Evolutionary conservation across 2,888 invertebrate genomes (phyloP).

Genomic region (Eumerus sabulonum): DNA sequence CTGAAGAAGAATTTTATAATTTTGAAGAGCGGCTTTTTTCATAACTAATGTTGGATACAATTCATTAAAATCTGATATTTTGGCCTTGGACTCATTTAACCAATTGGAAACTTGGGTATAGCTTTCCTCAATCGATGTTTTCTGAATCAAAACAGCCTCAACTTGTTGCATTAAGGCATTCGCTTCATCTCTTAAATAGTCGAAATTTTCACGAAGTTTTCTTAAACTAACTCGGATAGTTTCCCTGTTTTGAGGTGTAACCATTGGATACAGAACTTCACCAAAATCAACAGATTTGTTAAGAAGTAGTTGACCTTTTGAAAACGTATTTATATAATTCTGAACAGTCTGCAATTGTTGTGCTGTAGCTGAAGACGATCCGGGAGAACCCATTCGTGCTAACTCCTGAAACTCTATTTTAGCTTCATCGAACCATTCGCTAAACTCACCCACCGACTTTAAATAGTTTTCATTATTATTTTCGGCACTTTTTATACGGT

Average conservation of each 20-base stretch:
- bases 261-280: conserved; percentile 91
- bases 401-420: conserved; percentile 87
- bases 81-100: conserved; percentile 88
- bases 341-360: conserved; percentile 88
- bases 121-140: conserved; percentile 95
- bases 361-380: conserved; percentile 85
- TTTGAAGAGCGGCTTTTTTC: conserved; percentile 92
- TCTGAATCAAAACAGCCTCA: conserved; percentile 92
- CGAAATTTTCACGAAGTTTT: conserved; percentile 89
- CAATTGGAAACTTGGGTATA: conserved; percentile 92
- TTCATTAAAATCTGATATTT: conserved; percentile 85
- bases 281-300: conserved; percentile 91
- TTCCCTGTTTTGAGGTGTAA: conserved; percentile 93
- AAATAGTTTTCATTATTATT: conserved; percentile 84
- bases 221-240: conserved; percentile 89
- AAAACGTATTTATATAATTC: conserved; percentile 81
- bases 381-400: conserved; percentile 86
- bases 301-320: conserved; percentile 87
- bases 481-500: conserved; percentile 86
- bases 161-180: conserved; percentile 92
- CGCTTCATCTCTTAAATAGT: conserved; percentile 90
- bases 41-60: conserved; percentile 90
- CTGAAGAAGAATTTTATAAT: conserved; percentile 88
- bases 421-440: conserved; percentile 88
- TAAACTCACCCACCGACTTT: conserved; percentile 85